phyloP scores from a whole-genome alignment of 2,888 invertebrate species.

The Hemicrepidius hirtus region DNA sequence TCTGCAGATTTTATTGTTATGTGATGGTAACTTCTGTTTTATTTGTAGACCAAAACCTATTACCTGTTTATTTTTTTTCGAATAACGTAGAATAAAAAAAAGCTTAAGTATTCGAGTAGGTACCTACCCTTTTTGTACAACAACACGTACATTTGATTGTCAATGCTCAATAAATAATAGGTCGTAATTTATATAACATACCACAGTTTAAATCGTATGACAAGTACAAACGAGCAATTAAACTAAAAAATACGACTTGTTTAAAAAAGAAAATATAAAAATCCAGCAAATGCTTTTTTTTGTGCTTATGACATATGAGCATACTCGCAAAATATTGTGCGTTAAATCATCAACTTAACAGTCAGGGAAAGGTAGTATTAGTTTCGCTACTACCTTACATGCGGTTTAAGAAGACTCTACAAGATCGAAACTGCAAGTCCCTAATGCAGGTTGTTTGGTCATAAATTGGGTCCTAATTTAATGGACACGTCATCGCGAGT shows the following conservation, averaged over 20 bases:
- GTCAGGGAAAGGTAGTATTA: constrained; percentile 36
- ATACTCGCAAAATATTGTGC: constrained; percentile 53
- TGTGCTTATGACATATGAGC: constrained; percentile 41
- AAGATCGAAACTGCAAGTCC: constrained; percentile 62
- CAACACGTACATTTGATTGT: not conserved
- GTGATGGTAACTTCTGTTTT: no score
- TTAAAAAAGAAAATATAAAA: constrained; percentile 47
- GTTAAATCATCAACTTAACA: constrained; percentile 56
- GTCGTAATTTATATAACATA: constrained; percentile 51
- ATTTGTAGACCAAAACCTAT: no score
- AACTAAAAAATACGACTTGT: constrained; percentile 56
- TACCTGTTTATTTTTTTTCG: no score
- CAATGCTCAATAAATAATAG: constrained; percentile 19
- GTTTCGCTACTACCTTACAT: constrained; percentile 1
- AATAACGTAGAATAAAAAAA: no score
- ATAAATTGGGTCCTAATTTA: constrained; percentile 69
- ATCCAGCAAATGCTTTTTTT: constrained; percentile 50
- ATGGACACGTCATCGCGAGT: constrained; percentile 67
- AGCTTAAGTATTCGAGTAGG: no score
- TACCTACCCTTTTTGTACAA: not conserved
- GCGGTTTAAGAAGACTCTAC: not conserved
- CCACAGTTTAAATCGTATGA: constrained; percentile 51
- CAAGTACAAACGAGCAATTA: constrained; percentile 56
- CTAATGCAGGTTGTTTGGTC: constrained; percentile 64
- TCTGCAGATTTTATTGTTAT: no score